These are phyloP conservation scores for Lepilemur septentrionalis DNA, from an alignment of 2,797 vertebrate genomes.

Conservation along the genomic window DNA sequence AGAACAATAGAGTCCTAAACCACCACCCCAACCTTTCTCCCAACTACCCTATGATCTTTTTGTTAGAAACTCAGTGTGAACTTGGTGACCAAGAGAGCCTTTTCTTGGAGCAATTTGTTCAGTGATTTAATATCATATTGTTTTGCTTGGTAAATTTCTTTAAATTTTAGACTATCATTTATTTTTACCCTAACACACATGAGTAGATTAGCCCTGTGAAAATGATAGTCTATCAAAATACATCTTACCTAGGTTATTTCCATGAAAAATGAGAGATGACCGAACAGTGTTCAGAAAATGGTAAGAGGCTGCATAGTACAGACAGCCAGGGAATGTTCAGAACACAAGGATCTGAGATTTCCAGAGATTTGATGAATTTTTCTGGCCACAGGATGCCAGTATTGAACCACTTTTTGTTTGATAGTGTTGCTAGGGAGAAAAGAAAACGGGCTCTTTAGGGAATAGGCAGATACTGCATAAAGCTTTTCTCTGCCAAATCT, in stretches of 20 bases:
- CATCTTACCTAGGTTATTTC: background rate
- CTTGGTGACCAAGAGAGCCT: background rate
- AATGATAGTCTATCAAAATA: background rate
- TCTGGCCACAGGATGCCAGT: constrained; percentile 88
- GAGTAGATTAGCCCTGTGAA: background rate
- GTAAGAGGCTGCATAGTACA: background rate
- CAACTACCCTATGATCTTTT: background rate
- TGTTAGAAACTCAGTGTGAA: background rate
- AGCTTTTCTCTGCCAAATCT: constrained; percentile 57
- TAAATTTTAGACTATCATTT: background rate
- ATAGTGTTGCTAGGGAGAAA: background rate
- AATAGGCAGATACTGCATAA: constrained; percentile 47
- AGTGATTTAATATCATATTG: background rate
- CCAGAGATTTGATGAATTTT: constrained; percentile 66
- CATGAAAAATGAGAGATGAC: background rate
- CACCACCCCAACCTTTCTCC: background rate
- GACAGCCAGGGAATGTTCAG: background rate
- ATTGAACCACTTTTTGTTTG: constrained; percentile 81
- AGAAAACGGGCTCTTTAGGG: constrained; percentile 75
- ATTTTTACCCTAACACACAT: background rate
- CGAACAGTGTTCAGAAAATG: background rate
- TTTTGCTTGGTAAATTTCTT: background rate
- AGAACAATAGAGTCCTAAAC: background rate
- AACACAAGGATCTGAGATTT: background rate
- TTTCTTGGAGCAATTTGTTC: background rate